These are phyloP conservation scores for Vesta saturnalis DNA, from an alignment of 2,888 invertebrate genomes.

Conservation along the genomic window DNA sequence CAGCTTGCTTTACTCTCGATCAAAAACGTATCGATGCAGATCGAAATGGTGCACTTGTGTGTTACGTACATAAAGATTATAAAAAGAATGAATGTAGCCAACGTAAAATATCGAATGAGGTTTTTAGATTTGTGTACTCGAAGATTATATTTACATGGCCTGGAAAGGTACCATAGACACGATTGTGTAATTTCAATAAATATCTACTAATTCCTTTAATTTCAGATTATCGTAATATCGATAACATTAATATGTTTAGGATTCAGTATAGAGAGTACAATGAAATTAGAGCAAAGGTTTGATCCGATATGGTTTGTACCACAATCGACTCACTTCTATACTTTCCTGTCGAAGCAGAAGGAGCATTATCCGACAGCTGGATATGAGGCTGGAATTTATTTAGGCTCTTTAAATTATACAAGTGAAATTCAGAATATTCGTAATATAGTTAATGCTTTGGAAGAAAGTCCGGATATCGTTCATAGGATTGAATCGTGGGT, in stretches of 20 bases:
- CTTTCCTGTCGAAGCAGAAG: constrained; percentile 68
- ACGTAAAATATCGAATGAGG: constrained; percentile 66
- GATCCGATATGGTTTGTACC: constrained; percentile 85
- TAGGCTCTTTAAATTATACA: constrained; percentile 74
- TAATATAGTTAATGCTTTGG: constrained; percentile 65
- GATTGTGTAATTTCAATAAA: neutral
- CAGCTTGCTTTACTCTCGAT: constrained; percentile 80
- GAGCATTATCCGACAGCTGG: constrained; percentile 74
- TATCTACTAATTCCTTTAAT: constrained; percentile 33
- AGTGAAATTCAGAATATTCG: constrained; percentile 69
- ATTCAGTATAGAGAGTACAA: constrained; percentile 70
- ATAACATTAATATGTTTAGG: constrained; percentile 69
- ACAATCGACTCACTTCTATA: constrained; percentile 71
- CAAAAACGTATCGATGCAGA: constrained; percentile 70
- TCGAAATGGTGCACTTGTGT: constrained; percentile 74
- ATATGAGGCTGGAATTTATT: constrained; percentile 70
- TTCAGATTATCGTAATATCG: constrained; percentile 67
- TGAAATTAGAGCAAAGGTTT: constrained; percentile 78
- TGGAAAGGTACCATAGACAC: constrained; percentile 66
- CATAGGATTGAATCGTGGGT: constrained; percentile 72
- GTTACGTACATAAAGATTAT: constrained; percentile 70
- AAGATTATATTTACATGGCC: constrained; percentile 72
- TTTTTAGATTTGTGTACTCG: constrained; percentile 70
- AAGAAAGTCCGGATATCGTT: constrained; percentile 65
- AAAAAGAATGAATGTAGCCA: constrained; percentile 66